phyloP scores from a whole-genome alignment of 2,888 invertebrate genomes.

The Caenorhabditis angaria region DNA sequence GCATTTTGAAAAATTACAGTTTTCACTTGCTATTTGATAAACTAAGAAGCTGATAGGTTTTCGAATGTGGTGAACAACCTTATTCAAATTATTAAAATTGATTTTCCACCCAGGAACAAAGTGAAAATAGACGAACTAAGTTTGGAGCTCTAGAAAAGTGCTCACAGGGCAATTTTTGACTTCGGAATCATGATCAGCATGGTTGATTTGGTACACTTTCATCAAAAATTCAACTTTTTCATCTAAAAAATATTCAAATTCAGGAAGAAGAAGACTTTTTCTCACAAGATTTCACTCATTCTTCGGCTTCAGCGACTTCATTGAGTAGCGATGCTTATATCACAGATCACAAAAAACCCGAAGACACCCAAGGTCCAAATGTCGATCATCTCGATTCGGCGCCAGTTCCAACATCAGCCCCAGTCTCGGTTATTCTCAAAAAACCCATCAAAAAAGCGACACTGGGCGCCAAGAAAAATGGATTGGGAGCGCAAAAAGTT shows the following conservation, averaged over 20 bases:
- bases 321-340: constrained; percentile 53
- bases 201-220: too few relatives aligned
- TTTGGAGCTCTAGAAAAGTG: too few relatives aligned
- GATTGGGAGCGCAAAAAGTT: constrained; percentile 94
- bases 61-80: too few relatives aligned
- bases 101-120: too few relatives aligned
- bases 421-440: constrained; percentile 75
- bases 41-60: too few relatives aligned
- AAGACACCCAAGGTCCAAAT: constrained; percentile 48
- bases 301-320: constrained; percentile 51
- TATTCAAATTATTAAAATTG: too few relatives aligned
- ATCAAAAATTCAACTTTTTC: not conserved
- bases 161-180: too few relatives aligned
- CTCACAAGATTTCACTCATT: constrained; percentile 57
- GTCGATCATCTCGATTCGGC: constrained; percentile 58
- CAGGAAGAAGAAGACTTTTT: constrained; percentile 62
- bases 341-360: constrained; percentile 30
- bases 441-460: constrained; percentile 75
- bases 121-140: too few relatives aligned
- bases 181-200: too few relatives aligned
- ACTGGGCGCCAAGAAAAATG: constrained; percentile 83
- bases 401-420: constrained; percentile 71
- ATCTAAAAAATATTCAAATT: too few relatives aligned
- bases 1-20: too few relatives aligned
- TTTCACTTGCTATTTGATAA: too few relatives aligned